These are phyloP conservation scores for Macaria liturata DNA, from an alignment of 2,888 invertebrate species.

Conservation along the genomic window DNA sequence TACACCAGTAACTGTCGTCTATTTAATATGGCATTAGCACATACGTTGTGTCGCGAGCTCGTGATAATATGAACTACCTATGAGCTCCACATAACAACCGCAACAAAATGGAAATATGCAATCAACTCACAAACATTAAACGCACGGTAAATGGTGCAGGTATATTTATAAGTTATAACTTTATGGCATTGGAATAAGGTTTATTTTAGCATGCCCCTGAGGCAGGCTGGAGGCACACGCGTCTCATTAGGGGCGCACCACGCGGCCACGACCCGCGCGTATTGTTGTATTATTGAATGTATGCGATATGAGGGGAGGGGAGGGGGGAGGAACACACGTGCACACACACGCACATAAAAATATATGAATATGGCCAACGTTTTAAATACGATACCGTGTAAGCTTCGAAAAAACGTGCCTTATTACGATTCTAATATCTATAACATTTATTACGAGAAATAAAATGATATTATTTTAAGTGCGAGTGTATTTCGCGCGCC, in stretches of 20 bases:
- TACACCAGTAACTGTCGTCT: no score
- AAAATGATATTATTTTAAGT: background rate
- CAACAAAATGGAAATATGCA: conserved; percentile 3
- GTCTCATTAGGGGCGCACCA: conserved; percentile 21
- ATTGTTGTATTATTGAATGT: conserved; percentile 19
- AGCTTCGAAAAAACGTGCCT: no score
- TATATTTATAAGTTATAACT: background rate
- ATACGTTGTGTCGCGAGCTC: no score
- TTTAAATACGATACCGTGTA: no score
- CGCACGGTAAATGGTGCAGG: background rate
- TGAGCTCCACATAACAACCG: conserved; percentile 1
- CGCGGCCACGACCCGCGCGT: conserved; percentile 1
- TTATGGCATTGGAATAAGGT: conserved; percentile 3
- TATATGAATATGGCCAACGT: no score
- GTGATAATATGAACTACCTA: background rate
- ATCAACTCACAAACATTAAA: conserved; percentile 1
- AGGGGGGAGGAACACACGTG: conserved; percentile 2
- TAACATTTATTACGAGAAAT: no score
- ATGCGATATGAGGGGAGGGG: conserved; percentile 8
- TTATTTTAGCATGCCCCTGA: background rate
- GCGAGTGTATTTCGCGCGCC: background rate
- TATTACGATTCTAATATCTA: no score
- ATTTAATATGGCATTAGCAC: no score
- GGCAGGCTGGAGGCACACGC: conserved; percentile 1
- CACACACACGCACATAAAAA: conserved; percentile 11